Evolutionary conservation across 2,888 invertebrate genomes (phyloP).

Genomic region (Cryptus armator): DNA sequence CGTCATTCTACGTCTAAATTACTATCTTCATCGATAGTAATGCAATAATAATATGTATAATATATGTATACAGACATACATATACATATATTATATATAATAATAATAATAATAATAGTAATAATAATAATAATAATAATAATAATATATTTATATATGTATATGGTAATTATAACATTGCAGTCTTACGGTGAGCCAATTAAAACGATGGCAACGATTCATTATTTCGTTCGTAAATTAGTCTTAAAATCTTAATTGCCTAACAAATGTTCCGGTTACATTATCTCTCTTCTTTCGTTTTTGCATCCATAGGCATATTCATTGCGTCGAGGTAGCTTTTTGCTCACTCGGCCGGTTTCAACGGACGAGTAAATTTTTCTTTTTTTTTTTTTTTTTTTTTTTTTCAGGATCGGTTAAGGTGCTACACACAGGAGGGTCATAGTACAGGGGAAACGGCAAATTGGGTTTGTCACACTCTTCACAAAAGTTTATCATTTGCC

Average conservation of each 20-base stretch:
- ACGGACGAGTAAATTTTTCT: constrained; percentile 14
- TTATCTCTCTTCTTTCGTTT: constrained; percentile 14
- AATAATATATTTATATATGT: constrained; percentile 63
- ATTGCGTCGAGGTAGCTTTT: constrained; percentile 68
- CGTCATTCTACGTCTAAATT: constrained; percentile 57
- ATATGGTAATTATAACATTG: constrained; percentile 75
- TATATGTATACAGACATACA: constrained; percentile 38
- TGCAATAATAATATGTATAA: constrained; percentile 31
- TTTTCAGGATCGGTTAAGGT: constrained; percentile 50
- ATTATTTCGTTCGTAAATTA: constrained; percentile 69
- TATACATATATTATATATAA: constrained; percentile 51
- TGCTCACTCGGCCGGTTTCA: constrained; percentile 29
- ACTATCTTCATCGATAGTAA: constrained; percentile 47
- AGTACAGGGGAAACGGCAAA: constrained; percentile 2
- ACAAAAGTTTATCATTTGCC: constrained; percentile 49
- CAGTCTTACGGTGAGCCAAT: constrained; percentile 77
- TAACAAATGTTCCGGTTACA: constrained; percentile 56
- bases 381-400: background rate
- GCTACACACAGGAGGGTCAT: background rate
- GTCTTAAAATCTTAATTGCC: constrained; percentile 68
- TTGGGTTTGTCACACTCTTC: constrained; percentile 59
- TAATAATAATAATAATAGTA: constrained; percentile 57
- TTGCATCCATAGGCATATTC: constrained; percentile 62
- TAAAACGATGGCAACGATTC: constrained; percentile 75
- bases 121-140: constrained; percentile 49